Conservation (phyloP, 2,797 vertebrate genomes). For the Eulemur mongoz region DNA sequence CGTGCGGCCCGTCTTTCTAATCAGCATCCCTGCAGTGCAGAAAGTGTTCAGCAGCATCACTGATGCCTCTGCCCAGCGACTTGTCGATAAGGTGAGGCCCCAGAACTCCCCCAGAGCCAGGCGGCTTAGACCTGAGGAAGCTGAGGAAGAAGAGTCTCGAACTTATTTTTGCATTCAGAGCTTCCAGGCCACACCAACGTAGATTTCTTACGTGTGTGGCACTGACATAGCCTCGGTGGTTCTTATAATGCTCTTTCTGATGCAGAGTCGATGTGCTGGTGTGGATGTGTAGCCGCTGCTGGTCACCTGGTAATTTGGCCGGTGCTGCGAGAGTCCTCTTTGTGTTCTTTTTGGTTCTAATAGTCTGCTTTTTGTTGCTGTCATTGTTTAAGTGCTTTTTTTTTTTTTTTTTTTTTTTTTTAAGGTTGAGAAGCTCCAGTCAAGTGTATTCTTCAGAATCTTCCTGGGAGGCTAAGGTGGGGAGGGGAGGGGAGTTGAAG, state of each 20-base stretch:
- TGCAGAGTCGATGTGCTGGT: background rate
- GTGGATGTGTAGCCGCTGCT: background rate
- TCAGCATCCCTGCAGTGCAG: constrained; percentile 94
- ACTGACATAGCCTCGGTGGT: background rate
- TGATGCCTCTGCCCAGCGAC: constrained; percentile 91
- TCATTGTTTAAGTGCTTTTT: background rate
- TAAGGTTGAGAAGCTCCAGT: background rate
- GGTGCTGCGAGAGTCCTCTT: background rate
- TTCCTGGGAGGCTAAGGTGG: background rate
- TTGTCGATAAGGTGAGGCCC: constrained; percentile 91
- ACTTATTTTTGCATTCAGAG: background rate
- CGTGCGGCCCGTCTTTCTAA: constrained; percentile 95
- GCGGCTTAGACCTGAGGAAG: background rate
- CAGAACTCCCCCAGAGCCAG: rapidly evolving
- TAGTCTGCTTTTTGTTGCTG: background rate
- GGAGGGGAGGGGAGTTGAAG: background rate
- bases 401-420: background rate
- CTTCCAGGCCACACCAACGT: background rate
- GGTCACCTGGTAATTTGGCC: background rate
- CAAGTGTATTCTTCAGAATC: background rate
- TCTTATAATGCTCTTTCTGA: background rate
- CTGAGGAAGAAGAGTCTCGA: background rate
- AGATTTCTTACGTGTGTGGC: background rate
- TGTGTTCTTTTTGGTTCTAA: background rate
- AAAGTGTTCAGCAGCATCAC: constrained; percentile 97